Evolutionary conservation across 2,888 invertebrate species (phyloP).

Genomic region (Auanema freiburgensis): DNA sequence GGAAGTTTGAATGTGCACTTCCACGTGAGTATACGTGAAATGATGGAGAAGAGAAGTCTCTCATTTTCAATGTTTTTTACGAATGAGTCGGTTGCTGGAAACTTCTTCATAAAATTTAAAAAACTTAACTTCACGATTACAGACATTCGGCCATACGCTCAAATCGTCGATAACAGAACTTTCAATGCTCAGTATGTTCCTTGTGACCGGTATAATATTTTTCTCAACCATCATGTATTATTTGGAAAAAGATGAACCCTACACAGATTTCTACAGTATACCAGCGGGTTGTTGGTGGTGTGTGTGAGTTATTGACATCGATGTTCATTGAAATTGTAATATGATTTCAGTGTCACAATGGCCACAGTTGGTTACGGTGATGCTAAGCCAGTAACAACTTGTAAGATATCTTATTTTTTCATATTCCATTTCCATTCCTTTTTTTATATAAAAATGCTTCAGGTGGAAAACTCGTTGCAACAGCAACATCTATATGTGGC

Average conservation of each 20-base stretch:
- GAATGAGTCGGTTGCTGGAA: too few relatives aligned
- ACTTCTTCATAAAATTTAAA: not conserved
- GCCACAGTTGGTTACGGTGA: slow-evolving; percentile 62
- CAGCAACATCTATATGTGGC: slow-evolving; percentile 58
- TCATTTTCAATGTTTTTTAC: not conserved
- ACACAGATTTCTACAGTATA: slow-evolving; percentile 60
- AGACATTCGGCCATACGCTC: slow-evolving; percentile 63
- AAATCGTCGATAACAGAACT: slow-evolving; percentile 57
- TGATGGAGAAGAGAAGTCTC: too few relatives aligned
- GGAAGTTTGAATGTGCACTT: too few relatives aligned
- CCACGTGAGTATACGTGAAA: too few relatives aligned
- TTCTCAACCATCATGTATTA: slow-evolving; percentile 63
- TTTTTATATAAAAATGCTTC: slow-evolving; percentile 21
- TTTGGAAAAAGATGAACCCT: slow-evolving; percentile 60
- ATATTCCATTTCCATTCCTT: too few relatives aligned
- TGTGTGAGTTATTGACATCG: slow-evolving; percentile 46
- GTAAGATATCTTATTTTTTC: slow-evolving; percentile 28
- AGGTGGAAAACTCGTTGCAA: slow-evolving; percentile 62
- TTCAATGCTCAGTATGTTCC: slow-evolving; percentile 61
- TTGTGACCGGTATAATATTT: slow-evolving; percentile 62
- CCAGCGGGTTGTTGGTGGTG: slow-evolving; percentile 64
- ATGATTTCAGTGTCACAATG: slow-evolving; percentile 47
- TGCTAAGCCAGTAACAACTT: slow-evolving; percentile 53
- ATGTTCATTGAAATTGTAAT: not conserved
- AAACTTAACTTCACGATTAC: slow-evolving; percentile 16